Evolutionary conservation across 1,140 invertebrate species (phyloP).

Genomic region (Drosophila pseudoobscura): DNA sequence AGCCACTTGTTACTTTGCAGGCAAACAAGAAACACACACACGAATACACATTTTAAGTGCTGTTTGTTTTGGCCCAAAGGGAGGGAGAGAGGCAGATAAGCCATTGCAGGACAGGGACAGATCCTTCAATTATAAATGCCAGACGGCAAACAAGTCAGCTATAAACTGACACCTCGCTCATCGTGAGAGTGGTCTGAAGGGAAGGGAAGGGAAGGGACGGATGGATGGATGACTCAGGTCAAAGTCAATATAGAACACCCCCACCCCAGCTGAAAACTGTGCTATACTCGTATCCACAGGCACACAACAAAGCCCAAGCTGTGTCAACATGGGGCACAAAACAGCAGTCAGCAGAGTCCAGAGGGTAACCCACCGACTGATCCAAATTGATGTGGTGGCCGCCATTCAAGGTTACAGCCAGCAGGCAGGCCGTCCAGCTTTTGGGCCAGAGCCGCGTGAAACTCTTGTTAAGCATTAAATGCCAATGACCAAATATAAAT

Average conservation of each 20-base stretch:
- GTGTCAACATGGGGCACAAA: constrained; percentile 17
- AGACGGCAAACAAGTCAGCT: constrained; percentile 35
- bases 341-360: constrained; percentile 5
- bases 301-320: constrained; percentile 19
- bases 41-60: constrained; percentile 57
- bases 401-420: constrained; percentile 57
- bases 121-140: constrained; percentile 65
- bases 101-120: constrained; percentile 10
- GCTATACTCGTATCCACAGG: constrained; percentile 23
- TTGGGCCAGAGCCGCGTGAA: constrained; percentile 56
- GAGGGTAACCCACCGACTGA: constrained; percentile 4
- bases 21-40: constrained; percentile 54
- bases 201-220: too few species aligned
- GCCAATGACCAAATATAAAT: constrained; percentile 79
- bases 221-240: neutral
- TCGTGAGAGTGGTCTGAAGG: constrained; percentile 18
- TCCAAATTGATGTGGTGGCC: neutral
- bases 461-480: constrained; percentile 75
- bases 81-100: constrained; percentile 33
- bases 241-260: constrained; percentile 5
- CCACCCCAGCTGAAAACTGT: constrained; percentile 25
- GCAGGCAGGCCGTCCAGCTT: constrained; percentile 63
- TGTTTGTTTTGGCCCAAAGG: constrained; percentile 59
- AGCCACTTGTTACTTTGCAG: constrained; percentile 61
- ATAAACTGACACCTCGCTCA: constrained; percentile 54